Conservation (phyloP, 2,888 invertebrate genomes). For the Bellardia pandia region DNA sequence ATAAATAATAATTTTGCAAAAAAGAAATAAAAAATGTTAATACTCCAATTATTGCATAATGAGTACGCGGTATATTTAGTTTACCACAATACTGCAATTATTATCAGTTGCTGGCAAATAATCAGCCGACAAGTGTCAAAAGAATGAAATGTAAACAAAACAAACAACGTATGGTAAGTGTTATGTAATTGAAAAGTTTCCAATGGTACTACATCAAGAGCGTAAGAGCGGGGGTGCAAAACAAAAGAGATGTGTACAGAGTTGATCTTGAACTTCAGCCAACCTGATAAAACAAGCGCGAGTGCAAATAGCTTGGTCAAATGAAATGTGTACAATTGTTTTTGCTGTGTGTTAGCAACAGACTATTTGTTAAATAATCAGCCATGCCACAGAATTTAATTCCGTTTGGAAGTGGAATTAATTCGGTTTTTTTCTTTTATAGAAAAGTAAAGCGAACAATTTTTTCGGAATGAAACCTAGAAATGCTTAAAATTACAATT, state of each 20-base stretch:
- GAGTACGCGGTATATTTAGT: neutral
- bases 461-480: too few relatives aligned
- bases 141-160: constrained; percentile 26
- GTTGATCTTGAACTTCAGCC: constrained; percentile 4
- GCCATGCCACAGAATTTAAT: too few relatives aligned
- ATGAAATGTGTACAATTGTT: too few relatives aligned
- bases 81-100: neutral
- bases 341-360: too few relatives aligned
- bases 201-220: too few relatives aligned
- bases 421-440: too few relatives aligned
- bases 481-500: too few relatives aligned
- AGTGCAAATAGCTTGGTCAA: neutral
- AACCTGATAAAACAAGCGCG: neutral
- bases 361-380: too few relatives aligned
- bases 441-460: too few relatives aligned
- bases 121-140: constrained; percentile 13
- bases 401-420: too few relatives aligned
- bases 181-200: too few relatives aligned
- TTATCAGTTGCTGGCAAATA: neutral
- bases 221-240: neutral
- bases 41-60: neutral
- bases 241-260: constrained; percentile 5
- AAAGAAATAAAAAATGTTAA: neutral
- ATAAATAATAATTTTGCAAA: neutral
- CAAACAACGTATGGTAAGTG: neutral